Conservation (phyloP, 1,140 invertebrate species). For the Sitobion miscanthi region DNA sequence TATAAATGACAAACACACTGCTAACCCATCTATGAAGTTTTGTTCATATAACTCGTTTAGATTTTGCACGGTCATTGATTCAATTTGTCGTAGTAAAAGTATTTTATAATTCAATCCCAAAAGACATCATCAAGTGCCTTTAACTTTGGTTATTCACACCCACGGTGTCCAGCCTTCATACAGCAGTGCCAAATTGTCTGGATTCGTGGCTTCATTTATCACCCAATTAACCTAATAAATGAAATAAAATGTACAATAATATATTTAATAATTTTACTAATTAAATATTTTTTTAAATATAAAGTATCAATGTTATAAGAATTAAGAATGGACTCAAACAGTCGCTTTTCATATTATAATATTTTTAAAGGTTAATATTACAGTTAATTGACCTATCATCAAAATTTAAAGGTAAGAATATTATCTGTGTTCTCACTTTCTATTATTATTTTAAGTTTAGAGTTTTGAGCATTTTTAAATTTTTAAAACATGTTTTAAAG, state of each 20-base stretch:
- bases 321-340: not conserved
- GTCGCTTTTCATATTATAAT: not conserved
- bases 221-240: conserved; percentile 83
- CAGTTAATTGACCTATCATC: too few relatives aligned
- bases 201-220: conserved; percentile 89
- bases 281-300: not conserved
- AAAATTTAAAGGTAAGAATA: too few relatives aligned
- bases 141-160: conserved; percentile 76
- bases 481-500: too few relatives aligned
- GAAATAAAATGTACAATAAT: not conserved
- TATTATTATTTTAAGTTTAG: too few relatives aligned
- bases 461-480: too few relatives aligned
- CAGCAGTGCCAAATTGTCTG: conserved; percentile 91
- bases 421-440: too few relatives aligned
- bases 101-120: conserved; percentile 40
- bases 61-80: conserved; percentile 17
- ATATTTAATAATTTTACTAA: not conserved
- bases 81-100: conserved; percentile 47
- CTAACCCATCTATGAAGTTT: conserved; percentile 36
- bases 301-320: not conserved
- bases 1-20: conserved; percentile 50
- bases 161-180: conserved; percentile 99
- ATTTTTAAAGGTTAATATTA: not conserved
- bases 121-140: conserved; percentile 50
- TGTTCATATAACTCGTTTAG: conserved; percentile 30